phyloP scores from a whole-genome alignment of 2,113 vertebrate genomes.

The Cyprinus carpio region DNA sequence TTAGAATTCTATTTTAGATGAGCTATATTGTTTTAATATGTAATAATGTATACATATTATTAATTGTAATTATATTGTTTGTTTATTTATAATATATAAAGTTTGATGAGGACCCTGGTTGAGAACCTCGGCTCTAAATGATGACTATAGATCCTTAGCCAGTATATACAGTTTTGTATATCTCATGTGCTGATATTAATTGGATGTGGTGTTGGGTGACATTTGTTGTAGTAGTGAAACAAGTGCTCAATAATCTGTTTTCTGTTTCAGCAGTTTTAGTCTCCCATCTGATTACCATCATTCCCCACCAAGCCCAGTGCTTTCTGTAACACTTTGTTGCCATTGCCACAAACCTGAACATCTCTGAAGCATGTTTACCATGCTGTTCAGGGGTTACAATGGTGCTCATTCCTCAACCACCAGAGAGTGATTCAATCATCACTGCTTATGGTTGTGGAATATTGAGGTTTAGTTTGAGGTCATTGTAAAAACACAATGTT shows the following conservation, averaged over 20 bases:
- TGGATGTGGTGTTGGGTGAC: not conserved
- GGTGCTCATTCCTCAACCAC: not conserved
- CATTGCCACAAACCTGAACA: conserved; percentile 1
- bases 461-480: not conserved
- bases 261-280: conserved; percentile 21
- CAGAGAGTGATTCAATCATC: conserved; percentile 16
- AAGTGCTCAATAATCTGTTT: not conserved
- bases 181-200: not conserved
- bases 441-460: not conserved
- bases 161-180: not conserved
- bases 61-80: too few relatives aligned
- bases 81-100: too few relatives aligned
- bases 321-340: conserved; percentile 4
- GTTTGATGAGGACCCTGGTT: not conserved
- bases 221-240: not conserved
- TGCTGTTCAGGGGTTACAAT: conserved; percentile 18
- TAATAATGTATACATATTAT: not conserved
- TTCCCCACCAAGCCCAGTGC: not conserved
- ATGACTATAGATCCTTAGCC: not conserved
- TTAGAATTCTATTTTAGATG: not conserved
- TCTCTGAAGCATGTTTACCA: conserved; percentile 17
- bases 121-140: not conserved
- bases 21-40: not conserved
- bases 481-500: conserved; percentile 6
- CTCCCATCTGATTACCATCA: not conserved